Evolutionary conservation across 2,888 invertebrate genomes (phyloP).

Genomic region (Marronus borbonicus): DNA sequence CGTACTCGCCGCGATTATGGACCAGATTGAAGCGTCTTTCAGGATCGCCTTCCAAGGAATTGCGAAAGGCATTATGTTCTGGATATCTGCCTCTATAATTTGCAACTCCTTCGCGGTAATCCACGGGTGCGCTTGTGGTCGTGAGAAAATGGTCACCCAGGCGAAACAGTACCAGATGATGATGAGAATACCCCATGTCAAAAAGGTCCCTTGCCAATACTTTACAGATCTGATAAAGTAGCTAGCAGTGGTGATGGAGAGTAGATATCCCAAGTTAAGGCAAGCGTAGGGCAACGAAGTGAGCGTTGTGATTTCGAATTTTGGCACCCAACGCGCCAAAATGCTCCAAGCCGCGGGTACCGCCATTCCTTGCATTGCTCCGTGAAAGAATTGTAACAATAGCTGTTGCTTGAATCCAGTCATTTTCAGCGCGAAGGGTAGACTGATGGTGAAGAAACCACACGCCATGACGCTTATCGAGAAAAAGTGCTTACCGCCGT

Average conservation of each 20-base stretch:
- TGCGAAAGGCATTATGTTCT: neutral
- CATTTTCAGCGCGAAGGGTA: conserved; percentile 7
- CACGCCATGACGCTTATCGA: neutral
- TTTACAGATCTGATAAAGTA: conserved; percentile 9
- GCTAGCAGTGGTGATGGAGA: neutral
- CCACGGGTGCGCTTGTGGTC: conserved; percentile 29
- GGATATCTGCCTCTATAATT: conserved; percentile 15
- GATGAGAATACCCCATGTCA: neutral
- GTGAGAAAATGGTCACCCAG: conserved; percentile 25
- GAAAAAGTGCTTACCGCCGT: conserved; percentile 38
- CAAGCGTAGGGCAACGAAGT: neutral
- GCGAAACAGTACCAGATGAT: conserved; percentile 6
- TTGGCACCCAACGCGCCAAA: conserved; percentile 41
- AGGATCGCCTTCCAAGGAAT: conserved; percentile 41
- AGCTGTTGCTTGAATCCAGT: neutral
- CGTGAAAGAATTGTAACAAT: conserved; percentile 18
- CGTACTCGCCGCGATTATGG: conserved; percentile 22
- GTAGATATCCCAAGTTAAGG: neutral
- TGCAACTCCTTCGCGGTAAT: conserved; percentile 21
- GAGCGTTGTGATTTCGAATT: neutral
- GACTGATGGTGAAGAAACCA: neutral
- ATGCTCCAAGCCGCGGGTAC: conserved; percentile 26
- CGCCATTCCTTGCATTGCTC: conserved; percentile 19
- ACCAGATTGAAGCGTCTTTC: conserved; percentile 25
- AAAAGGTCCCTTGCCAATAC: conserved; percentile 33